phyloP scores from a whole-genome alignment of 2,113 vertebrate genomes.

The Pangasianodon hypophthalmus region DNA sequence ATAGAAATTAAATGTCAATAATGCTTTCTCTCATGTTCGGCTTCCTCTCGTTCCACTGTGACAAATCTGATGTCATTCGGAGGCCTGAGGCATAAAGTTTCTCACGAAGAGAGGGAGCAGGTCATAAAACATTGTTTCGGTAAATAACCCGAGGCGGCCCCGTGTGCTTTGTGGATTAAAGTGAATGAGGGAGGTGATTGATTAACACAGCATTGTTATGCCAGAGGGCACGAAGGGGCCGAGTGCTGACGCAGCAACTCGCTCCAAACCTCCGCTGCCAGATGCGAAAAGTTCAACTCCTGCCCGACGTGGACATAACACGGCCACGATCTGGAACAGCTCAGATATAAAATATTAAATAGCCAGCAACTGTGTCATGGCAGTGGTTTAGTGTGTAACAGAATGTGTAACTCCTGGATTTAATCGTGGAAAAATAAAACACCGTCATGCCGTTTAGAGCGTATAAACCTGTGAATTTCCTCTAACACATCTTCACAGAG shows the following conservation, averaged over 20 bases:
- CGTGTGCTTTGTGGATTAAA: background rate
- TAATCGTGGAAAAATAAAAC: background rate
- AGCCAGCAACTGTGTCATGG: background rate
- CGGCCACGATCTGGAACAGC: background rate
- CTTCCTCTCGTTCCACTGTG: conserved; percentile 7
- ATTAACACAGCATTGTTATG: conserved; percentile 16
- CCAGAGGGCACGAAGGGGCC: conserved; percentile 53
- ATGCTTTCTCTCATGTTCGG: background rate
- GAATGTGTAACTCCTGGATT: background rate
- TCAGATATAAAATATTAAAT: background rate
- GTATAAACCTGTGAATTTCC: background rate
- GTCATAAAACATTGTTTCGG: background rate
- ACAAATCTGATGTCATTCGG: background rate
- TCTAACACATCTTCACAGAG: background rate
- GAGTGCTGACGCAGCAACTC: conserved; percentile 69
- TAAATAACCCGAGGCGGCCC: conserved; percentile 3
- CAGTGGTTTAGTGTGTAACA: background rate
- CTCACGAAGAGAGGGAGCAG: background rate
- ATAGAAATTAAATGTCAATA: background rate
- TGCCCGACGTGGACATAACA: conserved; percentile 45
- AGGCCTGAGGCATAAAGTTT: background rate
- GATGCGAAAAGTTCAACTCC: conserved; percentile 63
- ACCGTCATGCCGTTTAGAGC: background rate
- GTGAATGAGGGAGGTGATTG: background rate
- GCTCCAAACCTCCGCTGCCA: conserved; percentile 65